Percentiles rank a stretch among this genome's conserved stretches.
Conservation (phyloP, 2,113 vertebrate species). For the Noctilio leporinus region DNA sequence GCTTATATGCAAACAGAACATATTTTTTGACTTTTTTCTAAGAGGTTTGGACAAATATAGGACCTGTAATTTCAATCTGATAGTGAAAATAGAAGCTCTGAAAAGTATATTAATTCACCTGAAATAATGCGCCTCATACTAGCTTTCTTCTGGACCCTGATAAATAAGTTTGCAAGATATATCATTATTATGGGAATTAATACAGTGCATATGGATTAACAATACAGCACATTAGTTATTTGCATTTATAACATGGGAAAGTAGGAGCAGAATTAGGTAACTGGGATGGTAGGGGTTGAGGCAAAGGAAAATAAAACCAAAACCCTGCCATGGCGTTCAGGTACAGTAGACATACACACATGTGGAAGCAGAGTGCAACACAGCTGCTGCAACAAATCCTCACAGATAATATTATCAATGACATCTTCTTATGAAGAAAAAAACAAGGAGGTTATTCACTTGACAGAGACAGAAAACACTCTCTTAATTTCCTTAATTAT, state of each 20-base stretch:
- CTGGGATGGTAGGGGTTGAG: rapidly evolving
- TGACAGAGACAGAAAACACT: background rate
- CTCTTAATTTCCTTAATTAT: background rate
- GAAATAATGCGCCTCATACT: background rate
- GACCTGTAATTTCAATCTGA: background rate
- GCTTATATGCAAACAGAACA: background rate
- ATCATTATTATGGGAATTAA: background rate
- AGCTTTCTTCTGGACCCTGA: background rate
- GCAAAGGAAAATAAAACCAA: background rate
- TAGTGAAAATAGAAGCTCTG: background rate
- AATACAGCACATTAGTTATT: background rate
- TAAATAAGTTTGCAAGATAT: background rate
- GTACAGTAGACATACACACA: rapidly evolving
- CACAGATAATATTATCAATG: background rate
- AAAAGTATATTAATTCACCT: background rate
- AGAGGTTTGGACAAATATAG: background rate
- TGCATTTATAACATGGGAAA: background rate
- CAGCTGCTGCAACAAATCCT: background rate
- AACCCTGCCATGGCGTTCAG: background rate
- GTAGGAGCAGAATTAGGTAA: background rate
- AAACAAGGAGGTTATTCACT: background rate
- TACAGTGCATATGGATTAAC: background rate
- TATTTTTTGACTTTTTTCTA: background rate
- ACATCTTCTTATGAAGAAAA: background rate
- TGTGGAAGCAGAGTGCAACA: rapidly evolving